Percentiles rank a stretch among this genome's conserved stretches.
Conservation (phyloP, 64 coral and sea anemone genomes). For the Dendronephthya gigantea region DNA sequence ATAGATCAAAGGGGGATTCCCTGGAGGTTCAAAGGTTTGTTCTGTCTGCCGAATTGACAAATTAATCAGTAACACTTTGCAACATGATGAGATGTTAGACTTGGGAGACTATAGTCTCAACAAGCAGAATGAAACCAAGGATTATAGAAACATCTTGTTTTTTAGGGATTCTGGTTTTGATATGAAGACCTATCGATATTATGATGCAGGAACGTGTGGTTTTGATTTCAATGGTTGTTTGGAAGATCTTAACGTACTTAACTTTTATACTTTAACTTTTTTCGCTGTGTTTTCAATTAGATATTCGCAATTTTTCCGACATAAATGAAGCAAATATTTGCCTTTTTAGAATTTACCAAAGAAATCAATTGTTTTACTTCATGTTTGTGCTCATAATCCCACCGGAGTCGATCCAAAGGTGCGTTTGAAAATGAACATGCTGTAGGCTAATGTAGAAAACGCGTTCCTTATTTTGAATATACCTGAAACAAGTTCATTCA, state of each 20-base stretch:
- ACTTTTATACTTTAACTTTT: no score
- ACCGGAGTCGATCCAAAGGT: conserved; percentile 98
- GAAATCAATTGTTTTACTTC: conserved; percentile 60
- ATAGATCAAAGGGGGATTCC: background rate
- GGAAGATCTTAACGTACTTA: conserved; percentile 78
- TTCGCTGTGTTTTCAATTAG: background rate
- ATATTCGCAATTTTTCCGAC: background rate
- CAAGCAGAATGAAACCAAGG: no score
- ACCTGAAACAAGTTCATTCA: background rate
- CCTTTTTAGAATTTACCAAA: conserved; percentile 69
- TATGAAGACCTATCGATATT: conserved; percentile 67
- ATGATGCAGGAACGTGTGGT: conserved; percentile 75
- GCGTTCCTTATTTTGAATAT: no score
- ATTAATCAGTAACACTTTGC: no score
- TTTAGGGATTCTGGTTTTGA: conserved; percentile 54
- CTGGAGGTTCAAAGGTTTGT: background rate
- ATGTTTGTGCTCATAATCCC: conserved; percentile 97
- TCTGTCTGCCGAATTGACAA: no score
- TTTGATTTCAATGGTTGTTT: conserved; percentile 94
- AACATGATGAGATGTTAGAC: no score
- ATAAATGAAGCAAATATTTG: background rate
- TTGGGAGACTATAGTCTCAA: no score
- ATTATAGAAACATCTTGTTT: no score
- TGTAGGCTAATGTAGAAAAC: no score
- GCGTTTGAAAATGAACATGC: no score